Evolutionary conservation across 2,888 invertebrate species (phyloP), one percentile per base, ranked within the genome.

Genomic region (Lapara coniferarum): DNA sequence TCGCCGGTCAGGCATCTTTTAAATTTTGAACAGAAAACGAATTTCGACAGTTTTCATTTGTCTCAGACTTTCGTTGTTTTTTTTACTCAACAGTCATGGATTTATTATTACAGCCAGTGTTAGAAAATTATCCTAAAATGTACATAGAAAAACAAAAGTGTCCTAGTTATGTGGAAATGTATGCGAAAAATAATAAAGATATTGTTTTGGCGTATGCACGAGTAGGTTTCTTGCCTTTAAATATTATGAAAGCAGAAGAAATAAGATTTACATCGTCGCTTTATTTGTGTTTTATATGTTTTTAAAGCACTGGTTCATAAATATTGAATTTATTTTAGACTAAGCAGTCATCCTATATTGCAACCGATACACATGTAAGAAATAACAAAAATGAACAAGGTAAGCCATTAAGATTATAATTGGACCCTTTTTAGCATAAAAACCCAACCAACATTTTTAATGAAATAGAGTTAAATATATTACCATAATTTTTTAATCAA

Each of bases 111-210:
- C 80, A 87, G 74, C 79, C 82, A 74, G 74, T 93, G 30, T n/a
- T 79, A 73, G 83, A 89, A 66, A 81, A 66, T 69, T 90, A 83
- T 77, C 77, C 90, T 0, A 89, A 90, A 74, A 83, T 81, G 71
- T 72, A 73, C 59, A 76, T 92, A 67, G 86, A 90, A 66, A 90
- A 87, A 81, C 89, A 89, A 79, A 75, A 76, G 69, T 83, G 85
- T 71, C 90, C 93, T 1, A 92, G 85, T 75, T 94, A 93, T 78
- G 85, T 93, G 3, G 81, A 87, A 83, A 91, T 93, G 81, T 92
- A 85, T 70, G 85, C 88, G 19, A 90, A 88, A 83, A 80, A 72
- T 69, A 81, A 76, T 56, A 78, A 74, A 69, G 92, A 93, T 71
- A 77, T 91, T 46, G 73, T 89, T 25, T 71, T 92, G 69, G 89